Evolutionary conservation across 2,888 invertebrate genomes (phyloP), one percentile per base, ranked within the genome.

Genomic region (Spialia ferax): DNA sequence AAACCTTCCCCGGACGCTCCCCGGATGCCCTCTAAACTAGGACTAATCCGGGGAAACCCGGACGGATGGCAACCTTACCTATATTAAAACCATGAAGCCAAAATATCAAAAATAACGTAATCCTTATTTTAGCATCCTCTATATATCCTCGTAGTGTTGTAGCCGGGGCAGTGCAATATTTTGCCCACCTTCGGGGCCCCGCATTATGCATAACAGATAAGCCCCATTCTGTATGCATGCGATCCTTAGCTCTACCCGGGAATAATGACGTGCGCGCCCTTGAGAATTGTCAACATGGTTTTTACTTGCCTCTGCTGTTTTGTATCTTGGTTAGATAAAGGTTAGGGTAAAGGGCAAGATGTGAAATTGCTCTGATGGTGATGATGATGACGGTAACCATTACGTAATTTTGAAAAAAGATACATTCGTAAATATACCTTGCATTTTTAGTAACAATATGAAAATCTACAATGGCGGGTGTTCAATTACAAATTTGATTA

Each of bases 121-220:
- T 35, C 18, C 7, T 15, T 50, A 2, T 50, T 50, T 22, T 11
- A 63, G n/a, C 55, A 15, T 13, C 56, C 0, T 79, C 82, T 77
- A 73, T 85, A 81, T 68, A 70, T 48, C 61, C 45, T 48, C 65
- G 59, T 69, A 57, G 64, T 50, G 57, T 69, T 74, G 74, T 75
- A 72, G 73, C 77, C 15, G 77, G 79, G 80, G 79, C 79, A 80
- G 79, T 88, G 89, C 89, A 91, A 92, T 92, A 92, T 93, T 92
- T 92, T 91, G 91, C 89, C 77, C 90, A 93, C 93, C 93, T 93
- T 91, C 85, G 91, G 92, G 92, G 90, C 86, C 89, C 88, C 86
- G 87, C 91, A 94, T 93, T 94, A 94, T 94, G 94, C 94, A 94
- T 94, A 94, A 92, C 94, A 86, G 92, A 94, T 93, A 92, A 93